A percentile compares a stretch with the other conserved stretches of the same genome.
Conservation (phyloP, 2,797 vertebrate genomes). For the Vireo griseus region DNA sequence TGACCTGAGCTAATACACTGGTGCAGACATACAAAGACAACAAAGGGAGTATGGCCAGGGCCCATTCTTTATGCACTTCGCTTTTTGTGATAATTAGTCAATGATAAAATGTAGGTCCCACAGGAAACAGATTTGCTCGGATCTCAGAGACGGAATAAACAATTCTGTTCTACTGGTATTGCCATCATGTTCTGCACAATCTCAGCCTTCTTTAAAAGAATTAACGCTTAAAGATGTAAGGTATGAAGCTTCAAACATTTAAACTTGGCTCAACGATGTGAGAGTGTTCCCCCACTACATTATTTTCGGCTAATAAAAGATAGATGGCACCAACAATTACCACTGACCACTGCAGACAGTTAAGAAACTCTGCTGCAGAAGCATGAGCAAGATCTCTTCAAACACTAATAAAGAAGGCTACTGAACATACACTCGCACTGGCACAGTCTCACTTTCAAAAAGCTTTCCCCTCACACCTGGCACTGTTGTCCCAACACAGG, state of each 20-base stretch:
- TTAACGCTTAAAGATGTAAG: not conserved
- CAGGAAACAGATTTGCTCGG: not conserved
- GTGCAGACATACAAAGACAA: not conserved
- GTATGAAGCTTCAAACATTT: not conserved
- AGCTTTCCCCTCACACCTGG: not conserved
- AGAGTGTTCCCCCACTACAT: not conserved
- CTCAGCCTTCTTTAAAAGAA: not conserved
- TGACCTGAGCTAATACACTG: not conserved
- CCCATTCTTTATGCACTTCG: not conserved
- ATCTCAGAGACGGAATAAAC: fast-evolving
- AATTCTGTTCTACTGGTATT: not conserved
- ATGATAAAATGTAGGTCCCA: not conserved
- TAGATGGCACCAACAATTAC: not conserved
- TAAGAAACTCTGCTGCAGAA: not conserved
- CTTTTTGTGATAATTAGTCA: not conserved
- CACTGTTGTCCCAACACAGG: not conserved
- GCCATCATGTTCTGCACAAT: not conserved
- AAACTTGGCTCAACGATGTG: not conserved
- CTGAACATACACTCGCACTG: not conserved
- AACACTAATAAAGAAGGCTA: not conserved
- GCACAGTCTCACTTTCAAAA: not conserved
- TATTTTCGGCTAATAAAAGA: not conserved
- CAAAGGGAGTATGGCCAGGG: not conserved
- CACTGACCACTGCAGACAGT: not conserved
- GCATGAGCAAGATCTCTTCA: not conserved